These are phyloP conservation scores for Catharus minimus DNA, from an alignment of 2,113 vertebrate genomes.

Conservation along the genomic window DNA sequence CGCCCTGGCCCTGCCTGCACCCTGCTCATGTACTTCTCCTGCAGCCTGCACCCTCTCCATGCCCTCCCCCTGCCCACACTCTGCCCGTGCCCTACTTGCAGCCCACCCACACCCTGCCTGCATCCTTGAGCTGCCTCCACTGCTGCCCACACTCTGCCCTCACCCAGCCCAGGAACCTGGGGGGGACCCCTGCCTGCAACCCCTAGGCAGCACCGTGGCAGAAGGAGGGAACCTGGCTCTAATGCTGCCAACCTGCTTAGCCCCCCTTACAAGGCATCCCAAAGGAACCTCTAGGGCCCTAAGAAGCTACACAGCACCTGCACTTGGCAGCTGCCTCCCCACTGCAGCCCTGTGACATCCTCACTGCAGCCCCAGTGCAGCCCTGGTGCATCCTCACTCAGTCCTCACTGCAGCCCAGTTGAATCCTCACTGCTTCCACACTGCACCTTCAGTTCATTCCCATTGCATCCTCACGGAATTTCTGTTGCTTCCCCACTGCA, in stretches of 20 bases:
- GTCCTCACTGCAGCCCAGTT: not conserved
- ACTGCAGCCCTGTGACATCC: not conserved
- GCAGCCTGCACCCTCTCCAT: not conserved
- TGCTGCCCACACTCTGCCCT: not conserved
- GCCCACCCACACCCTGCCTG: not conserved
- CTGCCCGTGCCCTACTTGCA: not conserved
- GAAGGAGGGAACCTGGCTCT: not conserved
- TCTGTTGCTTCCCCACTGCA: not conserved
- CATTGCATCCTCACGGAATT: fast-evolving
- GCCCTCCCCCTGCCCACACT: not conserved
- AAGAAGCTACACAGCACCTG: not conserved
- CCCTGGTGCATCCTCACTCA: not conserved
- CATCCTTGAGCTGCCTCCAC: not conserved
- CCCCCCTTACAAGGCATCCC: fast-evolving
- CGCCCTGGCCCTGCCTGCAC: not conserved
- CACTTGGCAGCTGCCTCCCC: not conserved
- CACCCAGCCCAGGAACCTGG: not conserved
- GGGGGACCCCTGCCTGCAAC: not conserved
- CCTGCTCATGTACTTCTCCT: not conserved
- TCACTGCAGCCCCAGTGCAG: not conserved
- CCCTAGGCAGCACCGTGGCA: fast-evolving
- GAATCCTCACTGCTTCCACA: not conserved
- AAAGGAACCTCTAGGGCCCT: not conserved
- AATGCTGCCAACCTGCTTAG: not conserved
- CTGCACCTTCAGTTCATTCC: not conserved